Evolutionary conservation across 1,140 invertebrate species (phyloP), one percentile per base, ranked within the genome.

Genomic region (Trichonephila inaurata): DNA sequence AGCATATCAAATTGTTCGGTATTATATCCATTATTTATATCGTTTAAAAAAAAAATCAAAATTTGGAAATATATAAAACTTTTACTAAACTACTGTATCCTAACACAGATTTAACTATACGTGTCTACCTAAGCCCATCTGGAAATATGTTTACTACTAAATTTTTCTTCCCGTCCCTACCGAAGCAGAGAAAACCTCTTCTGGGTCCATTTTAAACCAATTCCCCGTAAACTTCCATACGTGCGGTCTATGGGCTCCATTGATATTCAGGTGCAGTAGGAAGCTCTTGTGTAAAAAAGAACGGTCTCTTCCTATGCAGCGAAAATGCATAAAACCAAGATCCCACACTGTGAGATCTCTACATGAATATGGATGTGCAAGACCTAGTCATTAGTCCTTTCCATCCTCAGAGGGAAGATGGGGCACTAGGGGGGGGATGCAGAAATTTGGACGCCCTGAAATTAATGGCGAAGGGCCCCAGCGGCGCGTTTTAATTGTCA

Each of bases 401-500:
- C 82, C 91, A 92, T 85, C 91, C 83, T 87, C 83, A 19, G 60
- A 21, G 88, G 40, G 40, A 66, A 33, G 82, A 86, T 86, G 83
- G 64, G 19, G 40, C 7, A 40, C 10, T n/a, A 19, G 64, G 85
- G 64, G 44, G 64, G 66, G 66, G 66, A 19, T 19, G 28, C 12
- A 40, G 66, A 92, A 92, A 69, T 92, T 92, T 87, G 66, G 66
- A 51, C 85, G 60, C 86, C 61, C 62, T 40, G 92, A 69, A 93
- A 93, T 93, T 93, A 93, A 93, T 93, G 92, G 92, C 66, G 83
- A 51, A 88, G 92, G 33, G 86, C 64, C 92, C 92, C 92, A 81
- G 86, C 58, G 85, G 92, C 92, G 92, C 51, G 92, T 93, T 93
- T 93, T 93, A 93, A 93, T 93, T 93, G 92, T 93, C 92, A 64